Evolutionary conservation across 2,113 vertebrate genomes (phyloP).

Genomic region (Montifringilla adamsi): DNA sequence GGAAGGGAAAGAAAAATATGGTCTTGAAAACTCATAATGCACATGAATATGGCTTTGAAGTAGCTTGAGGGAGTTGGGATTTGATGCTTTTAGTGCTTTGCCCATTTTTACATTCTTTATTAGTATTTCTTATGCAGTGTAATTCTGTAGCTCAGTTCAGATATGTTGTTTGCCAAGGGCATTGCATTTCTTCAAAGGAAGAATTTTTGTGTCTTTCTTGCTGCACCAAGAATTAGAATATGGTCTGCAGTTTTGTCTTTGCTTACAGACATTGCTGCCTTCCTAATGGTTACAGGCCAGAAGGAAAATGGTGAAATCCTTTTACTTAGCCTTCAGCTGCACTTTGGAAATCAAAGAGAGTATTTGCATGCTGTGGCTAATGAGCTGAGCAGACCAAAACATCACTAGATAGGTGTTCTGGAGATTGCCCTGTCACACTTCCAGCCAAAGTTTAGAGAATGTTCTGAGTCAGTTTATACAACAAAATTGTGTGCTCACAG

Average conservation of each 20-base stretch:
- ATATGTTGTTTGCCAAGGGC: neutral
- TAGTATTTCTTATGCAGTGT: neutral
- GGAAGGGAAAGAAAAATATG: neutral
- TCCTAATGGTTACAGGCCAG: neutral
- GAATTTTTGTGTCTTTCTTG: neutral
- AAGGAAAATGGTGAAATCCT: neutral
- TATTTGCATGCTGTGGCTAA: neutral
- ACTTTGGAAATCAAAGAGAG: neutral
- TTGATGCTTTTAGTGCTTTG: neutral
- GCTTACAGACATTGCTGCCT: neutral
- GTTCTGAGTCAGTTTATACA: neutral
- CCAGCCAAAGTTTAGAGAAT: neutral
- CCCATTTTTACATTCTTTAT: neutral
- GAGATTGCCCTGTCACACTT: neutral
- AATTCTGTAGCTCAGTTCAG: neutral
- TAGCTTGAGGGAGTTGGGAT: neutral
- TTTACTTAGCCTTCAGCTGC: neutral
- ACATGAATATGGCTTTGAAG: neutral
- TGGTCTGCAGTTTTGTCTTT: neutral
- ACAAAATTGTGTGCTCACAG: neutral
- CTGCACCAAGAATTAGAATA: neutral
- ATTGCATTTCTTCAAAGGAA: neutral
- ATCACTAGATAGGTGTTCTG: neutral
- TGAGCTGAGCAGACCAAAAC: neutral
- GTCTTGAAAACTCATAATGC: neutral